phyloP scores from a whole-genome alignment of 1,140 invertebrate genomes.

The Vanessa atalanta region DNA sequence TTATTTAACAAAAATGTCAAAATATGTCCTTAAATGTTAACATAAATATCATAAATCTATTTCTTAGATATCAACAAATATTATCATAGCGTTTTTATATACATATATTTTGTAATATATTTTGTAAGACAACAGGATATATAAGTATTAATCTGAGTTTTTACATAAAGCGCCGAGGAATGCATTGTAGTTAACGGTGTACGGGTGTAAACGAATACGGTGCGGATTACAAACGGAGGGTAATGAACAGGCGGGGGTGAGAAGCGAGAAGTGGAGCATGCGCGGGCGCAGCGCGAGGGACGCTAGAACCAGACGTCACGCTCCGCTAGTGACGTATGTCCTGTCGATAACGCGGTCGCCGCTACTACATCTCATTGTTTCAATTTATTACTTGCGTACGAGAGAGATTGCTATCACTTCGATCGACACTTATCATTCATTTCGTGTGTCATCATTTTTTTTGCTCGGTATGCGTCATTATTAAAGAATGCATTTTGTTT shows the following conservation, averaged over 20 bases:
- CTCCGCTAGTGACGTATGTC: constrained; percentile 57
- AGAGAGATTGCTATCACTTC: constrained; percentile 44
- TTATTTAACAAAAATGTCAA: too few species aligned
- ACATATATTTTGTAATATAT: too few species aligned
- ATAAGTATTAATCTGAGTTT: neutral
- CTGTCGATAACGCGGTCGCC: constrained; percentile 45
- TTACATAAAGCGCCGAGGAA: neutral
- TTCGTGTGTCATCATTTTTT: constrained; percentile 12
- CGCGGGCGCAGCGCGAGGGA: constrained; percentile 45
- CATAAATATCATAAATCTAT: too few species aligned
- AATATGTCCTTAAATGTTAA: too few species aligned
- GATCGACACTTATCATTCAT: constrained; percentile 32
- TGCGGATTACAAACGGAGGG: constrained; percentile 34
- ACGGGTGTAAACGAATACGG: constrained; percentile 7
- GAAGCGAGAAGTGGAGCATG: constrained; percentile 21
- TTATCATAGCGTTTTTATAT: too few species aligned
- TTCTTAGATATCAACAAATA: too few species aligned
- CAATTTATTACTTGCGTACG: constrained; percentile 47
- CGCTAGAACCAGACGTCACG: constrained; percentile 55
- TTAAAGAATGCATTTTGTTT: neutral
- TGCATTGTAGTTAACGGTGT: neutral
- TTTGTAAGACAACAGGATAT: too few species aligned
- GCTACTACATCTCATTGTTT: constrained; percentile 49
- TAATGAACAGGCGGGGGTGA: constrained; percentile 50
- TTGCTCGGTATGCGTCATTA: neutral